Evolutionary conservation across 2,797 vertebrate species (phyloP), one percentile per base, ranked within the genome.

Genomic region (Discoglossus pictus): DNA sequence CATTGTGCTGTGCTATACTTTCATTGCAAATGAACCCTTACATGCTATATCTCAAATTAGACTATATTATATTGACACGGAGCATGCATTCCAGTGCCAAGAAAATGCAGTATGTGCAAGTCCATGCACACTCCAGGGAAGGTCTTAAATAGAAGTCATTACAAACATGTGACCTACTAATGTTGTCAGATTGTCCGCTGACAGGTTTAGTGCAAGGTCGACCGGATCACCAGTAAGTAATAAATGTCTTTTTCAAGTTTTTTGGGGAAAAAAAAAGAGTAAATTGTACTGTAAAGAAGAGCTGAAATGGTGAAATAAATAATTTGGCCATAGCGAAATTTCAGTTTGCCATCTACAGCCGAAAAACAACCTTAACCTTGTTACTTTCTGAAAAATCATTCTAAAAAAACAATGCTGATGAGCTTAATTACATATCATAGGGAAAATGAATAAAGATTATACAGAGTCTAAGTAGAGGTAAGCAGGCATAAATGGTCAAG

Each of bases 151-250:
- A 63, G 60, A 63, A 36, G 36, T 59, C 34, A 70, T 70, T 56
- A 46, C 60, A 70, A 63, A 56, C 43, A 70, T 43, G 51, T n/a
- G 31, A 35, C 68, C 38, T 16, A 50, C 65, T 63, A 70, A 70
- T 70, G 60, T 56, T 63, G 60, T 42, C 16, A 53, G 43, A 58
- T 56, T 56, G 68, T 35, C 52, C 63, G 68, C n/a, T 63, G 68
- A 70, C 68, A 70, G 54, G 43, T 70, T 70, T 60, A 63, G 34
- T 15, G 36, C 35, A 63, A 50, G 67, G 67, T 70, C 35, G 18
- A 58, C 51, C 34, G 31, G 43, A 34, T 70, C 59, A 44, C 13
- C 17, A 2, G 42, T 50, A 54, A 23, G 60, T n/a, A 50, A 62
- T 51, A 62, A 21, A 54, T 56, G 50, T 43, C 50, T 62, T 52